Evolutionary conservation across 2,888 invertebrate genomes (phyloP).

Genomic region (Drosophila maculinotata): DNA sequence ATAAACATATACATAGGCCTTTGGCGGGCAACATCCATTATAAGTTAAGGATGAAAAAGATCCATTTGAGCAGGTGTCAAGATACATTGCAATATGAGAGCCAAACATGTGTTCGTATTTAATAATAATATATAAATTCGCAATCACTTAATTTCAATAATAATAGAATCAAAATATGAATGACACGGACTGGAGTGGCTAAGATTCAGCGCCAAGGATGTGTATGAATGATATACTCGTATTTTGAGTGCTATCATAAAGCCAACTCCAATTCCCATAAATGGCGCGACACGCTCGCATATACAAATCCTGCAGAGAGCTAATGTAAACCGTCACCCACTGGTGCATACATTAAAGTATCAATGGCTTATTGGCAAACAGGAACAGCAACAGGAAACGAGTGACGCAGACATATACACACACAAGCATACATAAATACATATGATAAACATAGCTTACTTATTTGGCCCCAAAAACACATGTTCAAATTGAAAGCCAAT

Average conservation of each 20-base stretch:
- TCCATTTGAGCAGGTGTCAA: neutral
- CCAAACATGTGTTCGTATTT: neutral
- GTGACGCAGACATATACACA: constrained; percentile 19
- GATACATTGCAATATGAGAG: neutral
- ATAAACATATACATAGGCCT: no score
- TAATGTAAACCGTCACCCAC: constrained; percentile 50
- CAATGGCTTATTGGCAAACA: constrained; percentile 66
- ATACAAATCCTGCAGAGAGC: constrained; percentile 68
- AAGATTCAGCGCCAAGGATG: constrained; percentile 14
- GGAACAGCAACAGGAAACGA: constrained; percentile 8
- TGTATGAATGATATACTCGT: constrained; percentile 25
- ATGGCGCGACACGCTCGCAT: constrained; percentile 10
- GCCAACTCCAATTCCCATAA: constrained; percentile 34
- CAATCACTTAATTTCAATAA: constrained; percentile 21
- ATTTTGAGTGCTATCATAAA: constrained; percentile 43
- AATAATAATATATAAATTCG: neutral
- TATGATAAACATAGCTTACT: constrained; percentile 33
- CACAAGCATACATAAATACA: neutral
- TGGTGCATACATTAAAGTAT: constrained; percentile 72
- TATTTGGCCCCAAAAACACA: constrained; percentile 35
- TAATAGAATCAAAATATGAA: constrained; percentile 34
- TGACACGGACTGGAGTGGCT: constrained; percentile 2
- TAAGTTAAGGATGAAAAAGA: neutral
- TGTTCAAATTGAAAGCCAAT: constrained; percentile 71
- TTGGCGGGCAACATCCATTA: no score